Conservation (phyloP, 2,113 vertebrate species). For the Phaetusa simplex region DNA sequence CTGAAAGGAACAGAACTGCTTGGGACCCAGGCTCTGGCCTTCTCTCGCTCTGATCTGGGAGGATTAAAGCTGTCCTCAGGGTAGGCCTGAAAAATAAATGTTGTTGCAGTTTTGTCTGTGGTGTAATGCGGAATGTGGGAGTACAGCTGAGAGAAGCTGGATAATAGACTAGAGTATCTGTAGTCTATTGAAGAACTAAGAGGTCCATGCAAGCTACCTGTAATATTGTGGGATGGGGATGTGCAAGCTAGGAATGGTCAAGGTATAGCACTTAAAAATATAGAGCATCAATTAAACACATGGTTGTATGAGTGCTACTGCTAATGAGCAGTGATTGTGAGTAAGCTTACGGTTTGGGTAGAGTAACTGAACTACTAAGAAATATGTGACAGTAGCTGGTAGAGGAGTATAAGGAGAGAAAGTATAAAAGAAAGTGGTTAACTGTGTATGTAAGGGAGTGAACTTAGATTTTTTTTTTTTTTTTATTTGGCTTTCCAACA, state of each 20-base stretch:
- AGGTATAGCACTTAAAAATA: neutral
- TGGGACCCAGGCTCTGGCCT: neutral
- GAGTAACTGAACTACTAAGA: neutral
- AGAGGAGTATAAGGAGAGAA: neutral
- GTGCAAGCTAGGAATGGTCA: neutral
- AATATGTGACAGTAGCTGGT: neutral
- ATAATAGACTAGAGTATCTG: neutral
- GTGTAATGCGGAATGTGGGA: neutral
- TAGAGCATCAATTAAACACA: neutral
- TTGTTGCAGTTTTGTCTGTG: neutral
- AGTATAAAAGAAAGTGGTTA: neutral
- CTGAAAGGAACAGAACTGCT: neutral
- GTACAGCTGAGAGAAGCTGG: neutral
- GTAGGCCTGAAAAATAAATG: neutral
- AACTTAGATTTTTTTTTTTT: neutral
- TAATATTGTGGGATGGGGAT: neutral
- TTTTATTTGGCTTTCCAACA: neutral
- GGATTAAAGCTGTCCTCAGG: neutral
- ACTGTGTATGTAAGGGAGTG: neutral
- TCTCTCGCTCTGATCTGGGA: neutral
- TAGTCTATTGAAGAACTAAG: neutral
- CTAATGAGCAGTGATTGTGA: neutral
- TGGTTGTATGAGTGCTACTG: neutral
- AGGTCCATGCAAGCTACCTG: neutral
- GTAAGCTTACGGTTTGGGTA: neutral